Evolutionary conservation across 2,113 vertebrate genomes (phyloP), one percentile per base, ranked within the genome.

Genomic region (Loxodonta africana): DNA sequence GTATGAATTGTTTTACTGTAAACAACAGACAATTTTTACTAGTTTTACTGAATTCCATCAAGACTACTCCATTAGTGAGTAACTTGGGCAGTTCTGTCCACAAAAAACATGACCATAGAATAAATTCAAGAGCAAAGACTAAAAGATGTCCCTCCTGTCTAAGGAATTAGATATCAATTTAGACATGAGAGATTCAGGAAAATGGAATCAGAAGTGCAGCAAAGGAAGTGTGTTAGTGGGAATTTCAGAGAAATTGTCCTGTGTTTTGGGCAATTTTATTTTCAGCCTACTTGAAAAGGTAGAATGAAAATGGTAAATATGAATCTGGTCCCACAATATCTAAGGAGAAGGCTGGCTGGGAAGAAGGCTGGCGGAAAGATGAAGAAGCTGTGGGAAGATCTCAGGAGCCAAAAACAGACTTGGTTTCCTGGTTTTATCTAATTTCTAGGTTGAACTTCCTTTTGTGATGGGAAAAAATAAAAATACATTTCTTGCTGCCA

Each of bases 401-500:
- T 8, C 33, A 77, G 60, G 21, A 91, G 44, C 74, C 71, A 91
- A 86, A 92, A 81, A 74, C 81, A 91, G 81, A 88, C 91, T 44
- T 14, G 48, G 76, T 83, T 82, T 83, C 85, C 76, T 37, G 83
- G 23, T 83, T 74, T 94, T 60, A n/a, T 90, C 5, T 48, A 86
- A 0, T 96, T 93, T 97, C 83, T 96, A 73, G 80, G 26, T 77
- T 57, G 93, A 97, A 84, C 4, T 83, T 93, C 20, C 57, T 83
- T 95, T 91, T 85, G 25, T 95, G 51, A 26, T n/a, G 11, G 11
- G 5, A 62, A 92, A 48, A 94, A 78, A 90, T 82, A 33, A 92
- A 97, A 89, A 94, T 73, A 71, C 4, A 74, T 87, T 94, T 78
- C 51, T 94, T 77, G 48, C 53, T 89, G 33, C 23, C 28, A 53